Base-by-base conservation (phyloP, 1,140 invertebrate genomes). In the Drosophila nigromelanica region DNA sequence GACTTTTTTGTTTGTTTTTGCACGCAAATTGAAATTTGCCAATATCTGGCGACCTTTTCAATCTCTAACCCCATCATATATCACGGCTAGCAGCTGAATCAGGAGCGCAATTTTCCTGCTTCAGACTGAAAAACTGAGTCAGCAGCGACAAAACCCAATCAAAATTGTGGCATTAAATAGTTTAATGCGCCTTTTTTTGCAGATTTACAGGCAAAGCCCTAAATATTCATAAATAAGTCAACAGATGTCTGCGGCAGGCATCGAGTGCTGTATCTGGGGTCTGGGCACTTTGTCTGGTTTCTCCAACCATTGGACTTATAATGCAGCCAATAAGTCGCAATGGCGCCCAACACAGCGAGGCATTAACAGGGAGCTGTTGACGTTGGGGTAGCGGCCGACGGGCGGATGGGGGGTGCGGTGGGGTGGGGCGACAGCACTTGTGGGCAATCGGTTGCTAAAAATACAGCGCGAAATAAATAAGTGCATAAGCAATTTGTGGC, bases 361-460 rank as follows among this genome's bases (percentile, higher is more conserved):
- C 40, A 45, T 27, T 27, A 27, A 27, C 1, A 8, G 33, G 33
- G 8, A 35, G 10, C 7, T 5, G 24, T 33, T n/a, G n/a, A n/a
- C n/a, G n/a, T n/a, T n/a, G n/a, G n/a, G n/a, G n/a, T n/a, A n/a
- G 24, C 8, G 21, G 30, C 48, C 18, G 5, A 8, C 8, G 8
- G 56, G 51, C 1, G 18, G 18, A 21, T 5, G 14, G 3, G 11
- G 14, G 10, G 18, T 2, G 18, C 1, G 18, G 18, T 18, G 14
- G 11, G 10, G 7, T 12, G 7, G 45, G 18, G 27, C 21, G 33
- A 33, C 56, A 21, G 30, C 75, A 86, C 82, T 86, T 85, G 81
- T 85, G 74, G 70, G 74, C 82, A 89, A 77, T 82, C 83, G 64
- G 50, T 74, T 78, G 82, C 82, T 89, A 87, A 78, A 86, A 87